phyloP scores from a whole-genome alignment of 2,113 vertebrate species.

The Aptenodytes forsteri region DNA sequence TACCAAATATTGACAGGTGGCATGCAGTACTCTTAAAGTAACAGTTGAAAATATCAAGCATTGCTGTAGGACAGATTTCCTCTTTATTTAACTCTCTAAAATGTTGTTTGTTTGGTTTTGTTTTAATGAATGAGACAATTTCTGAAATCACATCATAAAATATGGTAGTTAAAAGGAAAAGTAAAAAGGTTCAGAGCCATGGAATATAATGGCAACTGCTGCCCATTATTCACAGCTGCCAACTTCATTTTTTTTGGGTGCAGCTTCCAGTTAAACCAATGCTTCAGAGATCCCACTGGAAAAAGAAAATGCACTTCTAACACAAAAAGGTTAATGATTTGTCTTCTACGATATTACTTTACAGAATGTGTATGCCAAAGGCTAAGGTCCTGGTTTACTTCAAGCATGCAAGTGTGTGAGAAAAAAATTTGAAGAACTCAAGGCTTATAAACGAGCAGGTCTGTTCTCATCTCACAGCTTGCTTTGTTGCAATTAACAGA shows the following conservation, averaged over 20 bases:
- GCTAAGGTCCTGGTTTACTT: not conserved
- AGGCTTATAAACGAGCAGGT: not conserved
- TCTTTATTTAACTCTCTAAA: not conserved
- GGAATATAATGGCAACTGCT: not conserved
- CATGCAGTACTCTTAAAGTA: not conserved
- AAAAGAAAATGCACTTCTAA: not conserved
- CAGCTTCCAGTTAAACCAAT: not conserved
- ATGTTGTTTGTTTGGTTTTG: no score
- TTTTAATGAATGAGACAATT: not conserved
- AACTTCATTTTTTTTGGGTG: not conserved
- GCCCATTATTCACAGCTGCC: not conserved
- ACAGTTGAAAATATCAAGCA: not conserved
- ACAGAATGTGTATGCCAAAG: not conserved
- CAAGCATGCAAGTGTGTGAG: not conserved
- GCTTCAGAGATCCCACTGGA: not conserved
- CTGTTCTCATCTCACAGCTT: not conserved
- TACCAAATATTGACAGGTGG: not conserved
- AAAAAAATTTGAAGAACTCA: not conserved
- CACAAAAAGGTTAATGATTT: not conserved
- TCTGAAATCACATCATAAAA: not conserved
- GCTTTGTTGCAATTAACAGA: not conserved
- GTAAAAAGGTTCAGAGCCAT: not conserved
- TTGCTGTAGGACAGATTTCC: not conserved
- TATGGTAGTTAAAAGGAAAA: not conserved
- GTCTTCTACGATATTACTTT: not conserved